Evolutionary conservation across 2,888 invertebrate genomes (phyloP).

Genomic region (Dasypogon diadema): DNA sequence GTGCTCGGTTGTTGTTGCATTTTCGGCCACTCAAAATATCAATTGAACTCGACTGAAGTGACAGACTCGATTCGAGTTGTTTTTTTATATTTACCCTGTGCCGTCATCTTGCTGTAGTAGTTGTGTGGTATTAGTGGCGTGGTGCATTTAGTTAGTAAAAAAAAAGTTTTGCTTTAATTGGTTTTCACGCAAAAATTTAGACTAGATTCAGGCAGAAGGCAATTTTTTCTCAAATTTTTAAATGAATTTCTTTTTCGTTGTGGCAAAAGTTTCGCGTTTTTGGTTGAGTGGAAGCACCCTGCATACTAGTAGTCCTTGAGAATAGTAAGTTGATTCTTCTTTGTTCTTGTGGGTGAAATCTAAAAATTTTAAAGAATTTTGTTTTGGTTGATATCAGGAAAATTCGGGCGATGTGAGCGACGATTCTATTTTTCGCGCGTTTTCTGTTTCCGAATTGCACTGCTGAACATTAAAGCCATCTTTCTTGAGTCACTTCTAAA

Average conservation of each 20-base stretch:
- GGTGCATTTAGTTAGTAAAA: constrained; percentile 20
- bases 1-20: constrained; percentile 25
- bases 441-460: neutral
- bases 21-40: constrained; percentile 29
- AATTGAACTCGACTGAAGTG: constrained; percentile 30
- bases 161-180: constrained; percentile 1
- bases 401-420: no score
- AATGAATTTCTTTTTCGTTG: no score
- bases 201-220: neutral
- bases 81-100: constrained; percentile 3
- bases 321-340: no score
- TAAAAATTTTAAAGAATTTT: no score
- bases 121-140: constrained; percentile 5
- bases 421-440: neutral
- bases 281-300: no score
- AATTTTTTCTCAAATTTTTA: neutral
- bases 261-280: no score
- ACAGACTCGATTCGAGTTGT: constrained; percentile 14
- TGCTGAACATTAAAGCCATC: no score
- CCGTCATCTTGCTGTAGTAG: constrained; percentile 20
- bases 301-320: no score
- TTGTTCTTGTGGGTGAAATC: no score
- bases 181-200: constrained; percentile 12
- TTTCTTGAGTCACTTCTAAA: no score
- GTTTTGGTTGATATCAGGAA: no score